Percentiles rank a stretch among this genome's conserved stretches.
These are phyloP conservation scores for Panagrolaimus sp. DNA, from an alignment of 1,140 invertebrate genomes.

Conservation along the genomic window DNA sequence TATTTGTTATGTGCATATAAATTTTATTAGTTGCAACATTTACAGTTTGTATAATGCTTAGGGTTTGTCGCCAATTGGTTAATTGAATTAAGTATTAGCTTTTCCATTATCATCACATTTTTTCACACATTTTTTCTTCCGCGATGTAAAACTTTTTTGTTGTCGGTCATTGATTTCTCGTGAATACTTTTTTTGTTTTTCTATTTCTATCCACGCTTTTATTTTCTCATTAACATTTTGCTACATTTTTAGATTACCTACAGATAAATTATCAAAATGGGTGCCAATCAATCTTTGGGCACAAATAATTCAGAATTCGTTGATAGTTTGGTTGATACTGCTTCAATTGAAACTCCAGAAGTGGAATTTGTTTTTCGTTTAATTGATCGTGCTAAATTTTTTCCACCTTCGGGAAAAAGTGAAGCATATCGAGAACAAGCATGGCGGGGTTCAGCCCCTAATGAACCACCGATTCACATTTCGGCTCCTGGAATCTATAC, in stretches of 20 bases:
- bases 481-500: constrained; percentile 85
- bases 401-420: constrained; percentile 67
- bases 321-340: constrained; percentile 72
- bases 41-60: no score
- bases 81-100: no score
- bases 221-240: no score
- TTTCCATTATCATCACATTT: no score
- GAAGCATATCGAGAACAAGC: constrained; percentile 77
- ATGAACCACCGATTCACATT: constrained; percentile 71
- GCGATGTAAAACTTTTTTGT: not conserved
- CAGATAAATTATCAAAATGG: constrained; percentile 66
- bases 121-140: no score
- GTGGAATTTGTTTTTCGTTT: constrained; percentile 76
- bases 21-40: no score
- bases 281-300: constrained; percentile 74
- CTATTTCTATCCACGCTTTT: not conserved
- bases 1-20: no score
- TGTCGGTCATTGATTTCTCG: not conserved
- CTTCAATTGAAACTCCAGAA: constrained; percentile 70
- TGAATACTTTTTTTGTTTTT: not conserved
- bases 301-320: constrained; percentile 79
- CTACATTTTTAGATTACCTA: not conserved
- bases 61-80: no score
- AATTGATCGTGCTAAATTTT: constrained; percentile 77
- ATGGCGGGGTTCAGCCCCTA: constrained; percentile 66